phyloP scores from a whole-genome alignment of 1,140 invertebrate species.

The Cotesia vestalis region DNA sequence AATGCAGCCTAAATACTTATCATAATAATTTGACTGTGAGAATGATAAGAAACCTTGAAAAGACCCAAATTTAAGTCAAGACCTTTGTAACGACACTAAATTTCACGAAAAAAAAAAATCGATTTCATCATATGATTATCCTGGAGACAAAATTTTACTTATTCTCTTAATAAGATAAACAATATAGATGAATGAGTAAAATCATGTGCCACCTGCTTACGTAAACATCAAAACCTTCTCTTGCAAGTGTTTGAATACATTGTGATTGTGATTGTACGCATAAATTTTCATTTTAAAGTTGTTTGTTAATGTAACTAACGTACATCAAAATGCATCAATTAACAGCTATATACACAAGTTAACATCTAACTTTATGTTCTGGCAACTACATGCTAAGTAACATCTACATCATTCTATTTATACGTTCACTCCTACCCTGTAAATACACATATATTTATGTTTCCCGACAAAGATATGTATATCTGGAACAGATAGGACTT shows the following conservation, averaged over 20 bases:
- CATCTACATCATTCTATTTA: background rate
- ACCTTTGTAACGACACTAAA: too few relatives aligned
- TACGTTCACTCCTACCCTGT: too few relatives aligned
- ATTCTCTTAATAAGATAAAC: too few relatives aligned
- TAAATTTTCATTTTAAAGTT: background rate
- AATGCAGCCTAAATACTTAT: too few relatives aligned
- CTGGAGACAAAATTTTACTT: too few relatives aligned
- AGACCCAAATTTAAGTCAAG: too few relatives aligned
- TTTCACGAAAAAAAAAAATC: too few relatives aligned
- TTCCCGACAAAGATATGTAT: background rate
- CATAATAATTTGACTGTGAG: too few relatives aligned
- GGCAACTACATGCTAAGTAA: background rate
- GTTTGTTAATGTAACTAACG: conserved; percentile 8
- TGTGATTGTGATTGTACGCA: conserved; percentile 16
- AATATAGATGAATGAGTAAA: background rate
- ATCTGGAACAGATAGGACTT: background rate
- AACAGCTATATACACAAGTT: conserved; percentile 2
- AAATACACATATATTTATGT: conserved; percentile 14
- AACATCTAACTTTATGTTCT: conserved; percentile 6
- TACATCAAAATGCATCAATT: conserved; percentile 18
- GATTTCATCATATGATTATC: too few relatives aligned
- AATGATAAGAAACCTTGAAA: too few relatives aligned
- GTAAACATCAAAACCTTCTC: background rate
- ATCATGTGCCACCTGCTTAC: background rate
- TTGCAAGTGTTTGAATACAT: background rate